Evolutionary conservation across 2,888 invertebrate species (phyloP).

Genomic region (Chrysolina oricalcia): DNA sequence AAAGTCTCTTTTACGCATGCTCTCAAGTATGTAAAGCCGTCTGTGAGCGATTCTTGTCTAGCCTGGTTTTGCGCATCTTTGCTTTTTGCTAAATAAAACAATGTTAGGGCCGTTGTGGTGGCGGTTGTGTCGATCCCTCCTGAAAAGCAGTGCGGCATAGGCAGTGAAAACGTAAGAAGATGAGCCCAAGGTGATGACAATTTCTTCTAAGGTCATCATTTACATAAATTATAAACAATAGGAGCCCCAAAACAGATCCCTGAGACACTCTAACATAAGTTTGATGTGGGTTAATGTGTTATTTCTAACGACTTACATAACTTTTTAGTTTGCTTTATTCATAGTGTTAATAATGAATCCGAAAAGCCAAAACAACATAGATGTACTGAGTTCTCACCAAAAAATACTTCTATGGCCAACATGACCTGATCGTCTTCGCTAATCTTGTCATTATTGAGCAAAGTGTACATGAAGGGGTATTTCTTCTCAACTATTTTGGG

Average conservation of each 20-base stretch:
- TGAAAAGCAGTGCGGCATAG: conserved; percentile 32
- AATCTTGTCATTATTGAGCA: conserved; percentile 70
- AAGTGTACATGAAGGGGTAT: conserved; percentile 66
- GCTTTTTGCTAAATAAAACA: conserved; percentile 76
- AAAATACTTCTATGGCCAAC: conserved; percentile 74
- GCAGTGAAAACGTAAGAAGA: no score
- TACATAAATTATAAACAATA: neutral
- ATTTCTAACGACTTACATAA: no score
- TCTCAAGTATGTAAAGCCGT: conserved; percentile 77
- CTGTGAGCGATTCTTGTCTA: conserved; percentile 74
- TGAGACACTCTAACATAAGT: neutral
- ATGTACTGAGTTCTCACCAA: conserved; percentile 54
- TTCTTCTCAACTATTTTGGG: conserved; percentile 50
- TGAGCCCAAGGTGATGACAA: no score
- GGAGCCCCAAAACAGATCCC: neutral
- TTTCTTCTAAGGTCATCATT: neutral
- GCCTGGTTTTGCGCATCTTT: conserved; percentile 78
- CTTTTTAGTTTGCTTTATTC: no score
- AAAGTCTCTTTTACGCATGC: conserved; percentile 84
- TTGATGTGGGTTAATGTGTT: no score
- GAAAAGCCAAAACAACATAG: no score
- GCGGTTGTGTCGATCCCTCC: conserved; percentile 77
- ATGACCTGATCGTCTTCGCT: conserved; percentile 72
- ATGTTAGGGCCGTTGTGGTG: conserved; percentile 71
- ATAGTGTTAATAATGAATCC: no score